Evolutionary conservation across 2,113 vertebrate genomes (phyloP), one percentile per base, ranked within the genome.

Genomic region (Panthera tigris): DNA sequence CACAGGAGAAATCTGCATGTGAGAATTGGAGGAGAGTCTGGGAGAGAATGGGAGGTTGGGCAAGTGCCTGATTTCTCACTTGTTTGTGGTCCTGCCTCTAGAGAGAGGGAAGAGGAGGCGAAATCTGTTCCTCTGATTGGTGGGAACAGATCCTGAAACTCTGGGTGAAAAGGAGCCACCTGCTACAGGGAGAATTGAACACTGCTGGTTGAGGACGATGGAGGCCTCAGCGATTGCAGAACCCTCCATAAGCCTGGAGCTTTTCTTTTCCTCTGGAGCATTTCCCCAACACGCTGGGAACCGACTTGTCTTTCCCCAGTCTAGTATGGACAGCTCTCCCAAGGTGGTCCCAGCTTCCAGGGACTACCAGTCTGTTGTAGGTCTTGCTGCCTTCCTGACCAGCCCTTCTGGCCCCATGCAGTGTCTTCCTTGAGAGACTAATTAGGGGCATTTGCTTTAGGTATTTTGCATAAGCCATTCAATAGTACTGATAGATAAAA

Each of bases 381-480:
- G 78, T 76, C 41, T 79, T 85, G 71, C 19, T 3, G 33, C 33
- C 45, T 96, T 92, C 82, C 41, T 68, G 80, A 89, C 84, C 83
- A 76, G 88, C 94, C 61, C 65, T 71, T 74, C 36, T 82, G 69
- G 52, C 52, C 87, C 92, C 74, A 25, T 36, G 73, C 85, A 31
- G 79, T 88, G 50, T 82, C 95, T 98, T 97, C 96, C 73, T 97
- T 98, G 95, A 91, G 96, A 98, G 96, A 97, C 85, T 98, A 95
- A 97, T 98, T 80, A 97, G 90, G 98, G 97, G 96, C 95, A 91
- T 98, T 97, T 98, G 97, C 93, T 95, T 21, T 9, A 68, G n/a
- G 4, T 69, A 86, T 98, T 99, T 98, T 98, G 98, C 97, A 97
- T 97, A 97, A 96, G 93, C 92, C 87, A 97, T 95, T 94, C 87